Base-by-base conservation (phyloP, 2,113 vertebrate species). In the Patagioenas fasciata region DNA sequence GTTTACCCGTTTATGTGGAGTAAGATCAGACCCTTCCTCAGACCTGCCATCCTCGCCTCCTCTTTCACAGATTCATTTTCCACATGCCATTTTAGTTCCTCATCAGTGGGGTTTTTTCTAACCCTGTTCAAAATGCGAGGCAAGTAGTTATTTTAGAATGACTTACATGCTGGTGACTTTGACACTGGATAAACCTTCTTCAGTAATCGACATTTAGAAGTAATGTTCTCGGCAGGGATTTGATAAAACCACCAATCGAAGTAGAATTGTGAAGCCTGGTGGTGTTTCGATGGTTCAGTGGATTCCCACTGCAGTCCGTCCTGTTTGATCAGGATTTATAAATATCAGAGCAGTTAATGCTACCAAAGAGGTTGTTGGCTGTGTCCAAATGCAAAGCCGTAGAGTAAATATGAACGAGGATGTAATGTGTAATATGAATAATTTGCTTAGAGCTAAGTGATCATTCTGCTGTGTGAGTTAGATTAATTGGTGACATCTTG, bases 401-500 rank as follows among this genome's bases (percentile, higher is more conserved):
- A 84, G 51, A 91, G 51, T 80, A 82, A 95, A 67, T 65, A 91
- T 93, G 72, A 89, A 56, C 23, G 89, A 57, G 66, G 60, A 88
- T 86, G 70, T 91, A 85, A 91, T 78, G 58, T 83, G 31, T 60
- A 75, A 67, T 31, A 31, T 38, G 91, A 95, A 81, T 79, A 69
- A 94, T 89, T 91, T 82, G 62, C 84, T 85, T 61, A 69, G 61
- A 94, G 50, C 57, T 75, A 71, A 91, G 61, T 31, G 65, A 75
- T 81, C 53, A 1, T 89, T 91, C 73, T 92, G 70, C 73, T 87
- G 13, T 25, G 65, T 50, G 23, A 56, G 61, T 75, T 78, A 84
- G 84, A 91, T 94, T 93, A 85, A 93, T 87, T 91, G 86, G 91
- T 73, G 89, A 53, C 86, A 81, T 91, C 87, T 91, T 82, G 87